phyloP scores from a whole-genome alignment of 2,797 vertebrate species.

The Tragelaphus eurycerus region DNA sequence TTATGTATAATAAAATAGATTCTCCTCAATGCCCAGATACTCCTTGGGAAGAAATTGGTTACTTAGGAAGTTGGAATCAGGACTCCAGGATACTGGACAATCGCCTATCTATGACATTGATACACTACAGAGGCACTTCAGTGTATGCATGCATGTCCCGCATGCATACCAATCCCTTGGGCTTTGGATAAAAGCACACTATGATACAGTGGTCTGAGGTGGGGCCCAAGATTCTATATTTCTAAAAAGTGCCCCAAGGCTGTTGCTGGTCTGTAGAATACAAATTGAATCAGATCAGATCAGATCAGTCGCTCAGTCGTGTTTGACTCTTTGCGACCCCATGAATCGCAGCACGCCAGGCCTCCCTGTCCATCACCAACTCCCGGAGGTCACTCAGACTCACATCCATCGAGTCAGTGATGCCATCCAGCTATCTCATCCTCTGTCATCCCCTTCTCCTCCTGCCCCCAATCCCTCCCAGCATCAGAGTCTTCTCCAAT shows the following conservation, averaged over 20 bases:
- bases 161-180: accelerated
- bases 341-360: no score
- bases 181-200: neutral
- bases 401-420: no score
- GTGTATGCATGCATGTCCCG: accelerated
- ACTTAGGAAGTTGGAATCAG: neutral
- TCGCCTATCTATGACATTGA: neutral
- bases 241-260: neutral
- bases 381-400: no score
- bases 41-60: neutral
- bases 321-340: no score
- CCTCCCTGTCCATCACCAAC: no score
- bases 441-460: no score
- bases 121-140: neutral
- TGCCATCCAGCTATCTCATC: no score
- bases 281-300: neutral
- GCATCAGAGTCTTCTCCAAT: no score
- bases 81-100: neutral
- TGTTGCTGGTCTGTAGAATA: neutral
- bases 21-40: neutral
- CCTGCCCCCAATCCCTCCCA: no score
- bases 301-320: no score
- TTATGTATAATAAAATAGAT: neutral
- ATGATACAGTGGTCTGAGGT: neutral
- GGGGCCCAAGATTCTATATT: neutral